phyloP scores from a whole-genome alignment of 1,140 invertebrate species.

The Trichogramma pretiosum region DNA sequence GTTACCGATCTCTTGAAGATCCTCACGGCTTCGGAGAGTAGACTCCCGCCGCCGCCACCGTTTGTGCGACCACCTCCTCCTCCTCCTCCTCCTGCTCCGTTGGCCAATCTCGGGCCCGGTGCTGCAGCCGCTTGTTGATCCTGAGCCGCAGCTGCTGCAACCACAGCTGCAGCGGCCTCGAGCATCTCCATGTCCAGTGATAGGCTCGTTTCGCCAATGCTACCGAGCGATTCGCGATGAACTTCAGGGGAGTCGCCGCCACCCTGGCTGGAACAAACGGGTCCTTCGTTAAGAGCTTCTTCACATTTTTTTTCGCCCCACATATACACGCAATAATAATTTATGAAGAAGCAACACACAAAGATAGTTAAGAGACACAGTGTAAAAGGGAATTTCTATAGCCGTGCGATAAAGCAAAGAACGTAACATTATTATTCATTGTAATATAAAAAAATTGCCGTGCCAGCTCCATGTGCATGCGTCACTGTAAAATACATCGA shows the following conservation, averaged over 20 bases:
- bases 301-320: too few relatives aligned
- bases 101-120: too few relatives aligned
- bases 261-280: conserved; percentile 45
- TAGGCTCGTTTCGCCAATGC: conserved; percentile 36
- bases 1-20: conserved; percentile 27
- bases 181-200: conserved; percentile 32
- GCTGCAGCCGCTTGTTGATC: not conserved
- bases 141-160: not conserved
- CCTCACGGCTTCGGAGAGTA: conserved; percentile 28
- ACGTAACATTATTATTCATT: too few relatives aligned
- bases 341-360: too few relatives aligned
- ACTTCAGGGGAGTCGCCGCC: conserved; percentile 32
- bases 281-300: conserved; percentile 29
- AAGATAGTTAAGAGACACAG: too few relatives aligned
- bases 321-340: too few relatives aligned
- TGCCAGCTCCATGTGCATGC: too few relatives aligned
- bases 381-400: too few relatives aligned
- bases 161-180: not conserved
- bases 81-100: not conserved
- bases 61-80: conserved; percentile 7
- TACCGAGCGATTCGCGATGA: conserved; percentile 31
- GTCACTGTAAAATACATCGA: too few relatives aligned
- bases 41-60: conserved; percentile 22
- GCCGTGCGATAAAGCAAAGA: too few relatives aligned
- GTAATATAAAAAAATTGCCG: too few relatives aligned